A percentile compares a stretch with the other conserved stretches of the same genome.
Evolutionary conservation across 2,113 vertebrate genomes (phyloP).

Genomic region (Equus quagga): DNA sequence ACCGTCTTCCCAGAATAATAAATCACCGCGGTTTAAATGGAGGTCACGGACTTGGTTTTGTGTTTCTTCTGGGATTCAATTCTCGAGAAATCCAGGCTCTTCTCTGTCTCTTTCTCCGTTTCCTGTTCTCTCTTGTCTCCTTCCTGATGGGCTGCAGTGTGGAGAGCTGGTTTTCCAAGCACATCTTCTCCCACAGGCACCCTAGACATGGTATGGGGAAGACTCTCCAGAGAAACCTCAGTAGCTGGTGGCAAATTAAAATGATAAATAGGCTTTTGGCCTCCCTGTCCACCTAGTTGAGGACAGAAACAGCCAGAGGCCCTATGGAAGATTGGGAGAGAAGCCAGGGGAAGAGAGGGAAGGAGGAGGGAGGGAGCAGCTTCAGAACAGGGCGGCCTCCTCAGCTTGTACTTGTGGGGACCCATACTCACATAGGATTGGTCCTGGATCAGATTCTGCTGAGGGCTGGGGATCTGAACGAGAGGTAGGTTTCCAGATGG

Average conservation of each 20-base stretch:
- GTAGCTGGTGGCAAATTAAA: constrained; percentile 53
- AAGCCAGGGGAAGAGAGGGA: neutral
- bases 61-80: constrained; percentile 56
- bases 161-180: constrained; percentile 18
- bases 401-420: neutral
- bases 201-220: neutral
- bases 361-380: neutral
- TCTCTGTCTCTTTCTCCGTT: neutral
- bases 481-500: neutral
- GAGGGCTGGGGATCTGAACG: neutral
- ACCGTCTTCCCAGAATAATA: constrained; percentile 53
- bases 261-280: neutral
- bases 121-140: neutral
- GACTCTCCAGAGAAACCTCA: neutral
- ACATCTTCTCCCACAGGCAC: neutral
- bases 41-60: constrained; percentile 54
- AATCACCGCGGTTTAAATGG: constrained; percentile 7
- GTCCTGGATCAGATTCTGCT: neutral
- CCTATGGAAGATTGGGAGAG: constrained; percentile 5
- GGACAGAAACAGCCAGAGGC: neutral
- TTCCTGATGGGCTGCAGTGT: neutral
- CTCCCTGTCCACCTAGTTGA: neutral
- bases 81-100: neutral
- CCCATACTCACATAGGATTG: too few species aligned
- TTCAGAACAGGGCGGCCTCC: neutral